Evolutionary conservation across 1,140 invertebrate genomes (phyloP), one percentile per base, ranked within the genome.

Genomic region (Chironomus striatipennis): DNA sequence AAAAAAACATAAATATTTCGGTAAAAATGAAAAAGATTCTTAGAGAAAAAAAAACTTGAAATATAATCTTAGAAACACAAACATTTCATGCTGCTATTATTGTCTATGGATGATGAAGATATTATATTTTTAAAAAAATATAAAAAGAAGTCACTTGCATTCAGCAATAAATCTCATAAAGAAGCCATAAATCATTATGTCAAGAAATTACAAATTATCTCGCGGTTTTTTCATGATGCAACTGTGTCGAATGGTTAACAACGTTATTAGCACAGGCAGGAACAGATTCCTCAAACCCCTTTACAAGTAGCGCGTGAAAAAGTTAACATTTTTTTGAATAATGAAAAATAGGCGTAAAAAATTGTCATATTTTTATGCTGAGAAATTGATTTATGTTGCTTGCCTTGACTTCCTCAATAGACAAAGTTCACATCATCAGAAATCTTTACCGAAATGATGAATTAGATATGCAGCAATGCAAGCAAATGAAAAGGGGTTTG

Each of bases 221-320:
- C 20, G 65, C 65, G 65, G 65, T 70, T 57, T 70, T 70, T 57
- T 57, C 47, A n/a, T 57, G 47, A 57, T 70, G 65, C 20, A 70
- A 70, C 65, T 17, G 18, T 70, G 65, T 18, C 65, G 65, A 70
- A 70, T 70, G n/a, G 65, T 18, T 70, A 57, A 57, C 47, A 57
- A n/a, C 47, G 47, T 57, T 57, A 57, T 57, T 57, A 57, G 47
- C 47, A 57, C 12, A 12, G 4, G 47, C 47, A 57, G 5, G 12
- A 57, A 57, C n/a, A 57, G n/a, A 57, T n/a, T n/a, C 47, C 24
- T 34, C 24, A 34, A 34, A 34, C 24, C 24, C 24, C 24, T 57
- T 57, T 57, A 15, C 47, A 12, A 57, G 9, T n/a, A 57, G 47
- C n/a, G 47, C 47, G 47, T 57, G 47, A 57, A n/a, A n/a, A 57